Evolutionary conservation across 2,113 vertebrate species (phyloP).

Genomic region (Sterrhoptilus dennistouni): DNA sequence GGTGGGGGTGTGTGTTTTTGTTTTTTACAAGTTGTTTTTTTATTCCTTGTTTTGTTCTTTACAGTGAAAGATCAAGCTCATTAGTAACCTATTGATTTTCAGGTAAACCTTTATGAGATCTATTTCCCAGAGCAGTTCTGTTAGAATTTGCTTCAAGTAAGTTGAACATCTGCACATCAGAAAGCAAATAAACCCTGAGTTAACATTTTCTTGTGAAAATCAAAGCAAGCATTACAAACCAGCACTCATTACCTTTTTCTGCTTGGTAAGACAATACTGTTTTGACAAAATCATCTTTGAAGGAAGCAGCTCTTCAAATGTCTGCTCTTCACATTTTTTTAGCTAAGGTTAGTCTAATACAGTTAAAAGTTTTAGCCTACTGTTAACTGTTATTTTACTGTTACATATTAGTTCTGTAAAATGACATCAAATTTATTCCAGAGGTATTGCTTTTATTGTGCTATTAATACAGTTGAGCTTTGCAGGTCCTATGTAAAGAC

Average conservation of each 20-base stretch:
- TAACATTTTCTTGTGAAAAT: background rate
- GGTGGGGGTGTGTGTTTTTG: rapidly evolving
- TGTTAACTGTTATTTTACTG: background rate
- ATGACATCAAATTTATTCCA: background rate
- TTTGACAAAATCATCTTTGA: background rate
- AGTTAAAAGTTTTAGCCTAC: background rate
- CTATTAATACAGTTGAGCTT: background rate
- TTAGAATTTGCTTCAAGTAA: background rate
- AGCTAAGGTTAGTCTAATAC: background rate
- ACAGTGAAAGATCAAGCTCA: background rate
- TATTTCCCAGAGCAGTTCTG: background rate
- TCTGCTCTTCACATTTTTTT: background rate
- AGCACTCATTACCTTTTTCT: background rate
- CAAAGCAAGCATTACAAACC: background rate
- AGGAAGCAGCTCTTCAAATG: background rate
- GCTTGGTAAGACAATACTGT: background rate
- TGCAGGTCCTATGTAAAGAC: background rate
- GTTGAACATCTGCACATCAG: background rate
- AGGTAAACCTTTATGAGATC: background rate
- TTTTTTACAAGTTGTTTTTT: rapidly evolving
- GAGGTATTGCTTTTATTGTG: background rate
- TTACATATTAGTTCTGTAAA: background rate
- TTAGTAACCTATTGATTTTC: background rate
- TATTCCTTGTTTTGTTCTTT: background rate
- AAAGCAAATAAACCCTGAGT: background rate